Evolutionary conservation across 2,797 vertebrate genomes (phyloP), one percentile per base, ranked within the genome.

Genomic region (Mormyrus proboscirostris): DNA sequence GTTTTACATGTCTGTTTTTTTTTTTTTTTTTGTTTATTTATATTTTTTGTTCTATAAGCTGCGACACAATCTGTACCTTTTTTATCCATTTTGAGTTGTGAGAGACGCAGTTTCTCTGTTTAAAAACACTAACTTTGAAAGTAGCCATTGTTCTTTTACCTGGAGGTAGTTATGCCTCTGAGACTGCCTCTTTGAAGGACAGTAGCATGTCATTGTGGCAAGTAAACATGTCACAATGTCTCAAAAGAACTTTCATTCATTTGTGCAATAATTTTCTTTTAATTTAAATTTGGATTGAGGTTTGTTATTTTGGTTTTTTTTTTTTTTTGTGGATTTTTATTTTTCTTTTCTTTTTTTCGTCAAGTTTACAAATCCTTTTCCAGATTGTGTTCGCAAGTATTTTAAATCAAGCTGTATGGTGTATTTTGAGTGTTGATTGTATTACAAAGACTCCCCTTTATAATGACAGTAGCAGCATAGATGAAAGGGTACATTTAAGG

Each of bases 241-340:
- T 38, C 19, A 41, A 87, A 57, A 62, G 51, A 41, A 38, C 29
- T n/a, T 49, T 91, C 90, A 95, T 94, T 95, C 92, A 95, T 96
- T 95, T 96, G 95, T 96, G 96, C 96, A 96, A 96, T 96, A 96
- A 95, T 94, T 95, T 76, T 90, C 55, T 89, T 90, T 93, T 93
- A 92, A 96, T 94, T 95, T 96, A 92, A 85, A 51, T 84, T 88
- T 85, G 49, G 44, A 50, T 82, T 65, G 51, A 41, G 22, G 49
- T 95, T 95, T 95, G 95, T 96, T 96, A 95, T 95, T 95, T 95
- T 95, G 93, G n/a, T 91, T 95, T 91, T 96, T 25, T 25, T 25
- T 65, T 65, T 94, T 88, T 86, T 88, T 47, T 89, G n/a, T 87
- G 51, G 10, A 47, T 91, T 88, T 92, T 91, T 95, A 96, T 95